Conservation (phyloP, 2,888 invertebrate genomes). For the Peribatodes rhomboidaria region DNA sequence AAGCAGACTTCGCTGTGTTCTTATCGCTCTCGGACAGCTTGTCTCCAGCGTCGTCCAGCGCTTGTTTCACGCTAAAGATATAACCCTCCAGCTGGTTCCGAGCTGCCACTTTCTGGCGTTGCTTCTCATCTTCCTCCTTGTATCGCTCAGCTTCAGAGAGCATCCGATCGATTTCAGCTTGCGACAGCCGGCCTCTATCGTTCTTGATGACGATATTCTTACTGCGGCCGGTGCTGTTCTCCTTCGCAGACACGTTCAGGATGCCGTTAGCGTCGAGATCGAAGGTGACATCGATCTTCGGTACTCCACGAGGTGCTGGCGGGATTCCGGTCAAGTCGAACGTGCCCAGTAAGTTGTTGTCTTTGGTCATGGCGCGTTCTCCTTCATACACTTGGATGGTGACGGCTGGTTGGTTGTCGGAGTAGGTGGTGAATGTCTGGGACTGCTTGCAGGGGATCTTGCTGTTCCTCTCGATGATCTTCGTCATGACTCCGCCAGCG, state of each 20-base stretch:
- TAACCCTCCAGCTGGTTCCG: conserved; percentile 15
- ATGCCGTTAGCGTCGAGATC: conserved; percentile 21
- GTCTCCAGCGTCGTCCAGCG: conserved; percentile 16
- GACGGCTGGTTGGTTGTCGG: conserved; percentile 18
- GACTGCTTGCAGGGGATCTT: conserved; percentile 22
- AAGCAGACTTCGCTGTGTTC: conserved; percentile 2
- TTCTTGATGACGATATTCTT: conserved; percentile 22
- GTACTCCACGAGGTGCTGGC: conserved; percentile 17
- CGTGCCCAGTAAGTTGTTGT: conserved; percentile 19
- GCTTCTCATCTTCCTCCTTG: conserved; percentile 22
- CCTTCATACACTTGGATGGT: conserved; percentile 19
- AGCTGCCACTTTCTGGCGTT: conserved; percentile 14
- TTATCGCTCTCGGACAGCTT: conserved; percentile 13
- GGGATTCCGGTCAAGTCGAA: conserved; percentile 20
- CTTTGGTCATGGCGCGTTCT: conserved; percentile 20
- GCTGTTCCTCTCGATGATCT: conserved; percentile 21
- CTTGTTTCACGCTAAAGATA: conserved; percentile 20
- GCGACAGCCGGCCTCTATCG: conserved; percentile 17
- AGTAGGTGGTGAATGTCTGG: conserved; percentile 23
- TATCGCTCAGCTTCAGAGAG: conserved; percentile 20
- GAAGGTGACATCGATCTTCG: conserved; percentile 19
- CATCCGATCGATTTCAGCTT: conserved; percentile 23
- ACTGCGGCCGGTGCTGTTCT: conserved; percentile 22
- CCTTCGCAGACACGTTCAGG: conserved; percentile 19
- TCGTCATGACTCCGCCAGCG: conserved; percentile 20